A percentile compares a stretch with the other conserved stretches of the same genome.
These are phyloP conservation scores for Anodontia alba DNA, from an alignment of 2,888 invertebrate genomes.

Conservation along the genomic window DNA sequence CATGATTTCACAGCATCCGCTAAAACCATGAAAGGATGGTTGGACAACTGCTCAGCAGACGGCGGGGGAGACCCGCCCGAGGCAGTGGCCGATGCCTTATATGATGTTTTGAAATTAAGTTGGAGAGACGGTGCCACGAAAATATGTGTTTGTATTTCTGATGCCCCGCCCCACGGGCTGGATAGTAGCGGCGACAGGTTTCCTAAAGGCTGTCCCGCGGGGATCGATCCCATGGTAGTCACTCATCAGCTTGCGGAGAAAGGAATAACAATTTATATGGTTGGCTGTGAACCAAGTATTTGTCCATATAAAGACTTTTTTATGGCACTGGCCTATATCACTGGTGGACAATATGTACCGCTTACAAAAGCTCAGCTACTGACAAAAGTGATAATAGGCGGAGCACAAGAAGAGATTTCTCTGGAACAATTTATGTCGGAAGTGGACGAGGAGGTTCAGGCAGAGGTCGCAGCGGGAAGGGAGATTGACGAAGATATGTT, in stretches of 20 bases:
- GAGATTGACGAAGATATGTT: slow-evolving; percentile 47
- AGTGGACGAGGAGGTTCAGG: slow-evolving; percentile 66
- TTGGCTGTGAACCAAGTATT: slow-evolving; percentile 74
- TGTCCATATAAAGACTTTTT: slow-evolving; percentile 73
- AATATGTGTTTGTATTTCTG: slow-evolving; percentile 75
- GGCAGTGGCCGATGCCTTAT: slow-evolving; percentile 76
- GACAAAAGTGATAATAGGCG: slow-evolving; percentile 74
- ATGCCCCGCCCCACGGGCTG: slow-evolving; percentile 79
- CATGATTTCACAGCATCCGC: slow-evolving; percentile 76
- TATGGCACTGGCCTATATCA: slow-evolving; percentile 71
- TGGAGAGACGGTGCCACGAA: slow-evolving; percentile 75
- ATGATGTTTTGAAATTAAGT: slow-evolving; percentile 67
- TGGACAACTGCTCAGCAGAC: slow-evolving; percentile 65
- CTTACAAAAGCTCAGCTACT: slow-evolving; percentile 66
- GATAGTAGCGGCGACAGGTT: slow-evolving; percentile 62
- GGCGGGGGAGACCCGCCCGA: slow-evolving; percentile 78
- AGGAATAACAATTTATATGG: slow-evolving; percentile 72
- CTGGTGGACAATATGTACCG: slow-evolving; percentile 79
- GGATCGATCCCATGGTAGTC: slow-evolving; percentile 71
- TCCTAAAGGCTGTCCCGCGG: slow-evolving; percentile 75
- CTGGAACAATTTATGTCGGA: slow-evolving; percentile 72
- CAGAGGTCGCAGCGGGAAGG: slow-evolving; percentile 37
- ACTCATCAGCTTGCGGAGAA: slow-evolving; percentile 70
- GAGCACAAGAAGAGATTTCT: slow-evolving; percentile 77
- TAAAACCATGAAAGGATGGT: slow-evolving; percentile 69